These are phyloP conservation scores for Phymatocera aterrima DNA, from an alignment of 2,888 invertebrate genomes.

Conservation along the genomic window DNA sequence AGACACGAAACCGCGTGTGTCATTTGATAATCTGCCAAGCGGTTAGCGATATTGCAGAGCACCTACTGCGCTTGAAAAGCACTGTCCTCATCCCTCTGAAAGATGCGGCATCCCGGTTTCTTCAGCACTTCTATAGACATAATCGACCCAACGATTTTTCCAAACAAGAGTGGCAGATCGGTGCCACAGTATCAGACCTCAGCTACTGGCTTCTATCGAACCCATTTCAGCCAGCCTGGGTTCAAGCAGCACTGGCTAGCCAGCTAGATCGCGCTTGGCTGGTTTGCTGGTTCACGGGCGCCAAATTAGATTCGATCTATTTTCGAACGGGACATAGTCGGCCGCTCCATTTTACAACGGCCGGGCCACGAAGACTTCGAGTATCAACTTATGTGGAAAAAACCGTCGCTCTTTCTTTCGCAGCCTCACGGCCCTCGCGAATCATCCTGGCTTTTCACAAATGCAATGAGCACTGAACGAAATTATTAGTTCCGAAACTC, in stretches of 20 bases:
- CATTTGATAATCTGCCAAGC: conserved; percentile 36
- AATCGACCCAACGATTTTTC: background rate
- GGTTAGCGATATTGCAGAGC: background rate
- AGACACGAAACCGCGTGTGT: conserved; percentile 9
- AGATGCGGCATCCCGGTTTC: background rate
- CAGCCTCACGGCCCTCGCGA: background rate
- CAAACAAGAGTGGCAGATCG: background rate
- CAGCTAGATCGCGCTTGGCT: conserved; percentile 35
- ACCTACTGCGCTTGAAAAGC: background rate
- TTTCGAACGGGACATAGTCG: conserved; percentile 64
- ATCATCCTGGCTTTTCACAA: background rate
- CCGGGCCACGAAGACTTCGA: conserved; percentile 21
- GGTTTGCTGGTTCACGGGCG: conserved; percentile 66
- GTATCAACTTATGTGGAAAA: conserved; percentile 14
- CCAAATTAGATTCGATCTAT: conserved; percentile 74
- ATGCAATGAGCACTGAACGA: background rate
- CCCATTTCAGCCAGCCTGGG: conserved; percentile 28
- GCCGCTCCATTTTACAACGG: conserved; percentile 43
- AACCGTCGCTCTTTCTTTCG: background rate
- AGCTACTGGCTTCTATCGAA: background rate
- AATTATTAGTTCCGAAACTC: background rate
- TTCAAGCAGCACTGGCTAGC: conserved; percentile 2
- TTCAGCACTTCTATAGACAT: background rate
- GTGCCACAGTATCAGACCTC: background rate
- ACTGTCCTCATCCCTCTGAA: background rate